Conservation (phyloP, 2,797 vertebrate genomes). For the Diceros bicornis region DNA sequence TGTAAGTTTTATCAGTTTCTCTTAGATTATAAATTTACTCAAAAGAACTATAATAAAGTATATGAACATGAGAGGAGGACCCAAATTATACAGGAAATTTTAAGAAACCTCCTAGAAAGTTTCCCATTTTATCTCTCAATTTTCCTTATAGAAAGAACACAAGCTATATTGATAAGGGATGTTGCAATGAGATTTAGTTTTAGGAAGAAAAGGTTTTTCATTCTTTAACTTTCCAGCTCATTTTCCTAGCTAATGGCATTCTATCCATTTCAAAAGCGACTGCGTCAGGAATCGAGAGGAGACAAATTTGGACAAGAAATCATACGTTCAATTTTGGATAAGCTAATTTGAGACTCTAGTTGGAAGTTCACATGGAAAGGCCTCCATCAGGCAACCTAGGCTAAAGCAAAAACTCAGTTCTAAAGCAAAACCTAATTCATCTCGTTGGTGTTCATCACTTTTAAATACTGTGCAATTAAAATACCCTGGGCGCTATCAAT, state of each 20-base stretch:
- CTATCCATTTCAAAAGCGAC: background rate
- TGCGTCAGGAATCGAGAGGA: background rate
- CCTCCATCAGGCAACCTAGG: background rate
- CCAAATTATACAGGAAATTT: background rate
- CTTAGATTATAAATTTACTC: background rate
- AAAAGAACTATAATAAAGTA: background rate
- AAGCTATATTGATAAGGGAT: background rate
- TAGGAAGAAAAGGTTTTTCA: background rate
- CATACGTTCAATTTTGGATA: background rate
- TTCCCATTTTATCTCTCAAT: background rate
- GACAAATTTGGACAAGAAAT: background rate
- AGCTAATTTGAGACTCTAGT: background rate
- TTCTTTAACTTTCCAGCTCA: constrained; percentile 39
- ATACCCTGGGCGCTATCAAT: background rate
- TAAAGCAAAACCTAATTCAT: constrained; percentile 42
- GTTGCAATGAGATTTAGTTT: constrained; percentile 36
- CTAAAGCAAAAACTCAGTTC: constrained; percentile 29
- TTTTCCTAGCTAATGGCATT: constrained; percentile 8
- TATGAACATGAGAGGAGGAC: background rate
- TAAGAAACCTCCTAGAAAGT: background rate
- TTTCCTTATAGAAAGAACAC: constrained; percentile 46
- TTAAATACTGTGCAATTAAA: constrained; percentile 25
- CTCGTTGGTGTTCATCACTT: background rate
- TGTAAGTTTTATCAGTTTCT: constrained; percentile 4
- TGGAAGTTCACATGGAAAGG: background rate